Base-by-base conservation (phyloP, 1,140 invertebrate species). In the Diprion similis region DNA sequence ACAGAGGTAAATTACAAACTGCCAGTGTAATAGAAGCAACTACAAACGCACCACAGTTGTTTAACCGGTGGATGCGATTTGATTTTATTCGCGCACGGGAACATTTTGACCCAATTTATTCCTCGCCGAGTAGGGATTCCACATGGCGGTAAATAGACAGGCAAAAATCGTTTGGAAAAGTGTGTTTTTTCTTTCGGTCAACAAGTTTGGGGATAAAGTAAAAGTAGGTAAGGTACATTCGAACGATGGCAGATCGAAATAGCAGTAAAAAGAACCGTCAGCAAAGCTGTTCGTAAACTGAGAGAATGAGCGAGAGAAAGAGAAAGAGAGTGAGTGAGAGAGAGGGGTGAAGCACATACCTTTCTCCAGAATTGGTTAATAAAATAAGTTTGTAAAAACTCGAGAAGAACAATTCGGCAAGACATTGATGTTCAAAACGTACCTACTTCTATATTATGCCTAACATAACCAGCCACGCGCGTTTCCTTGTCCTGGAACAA, bases 231-330 rank as follows among this genome's bases (percentile, higher is more conserved):
- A 37, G 24, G 24, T 37, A 37, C 24, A 37, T 37, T 6, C 51
- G 51, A 59, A 59, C 51, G 6, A 17, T 59, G 11, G 51, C 11
- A 59, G 11, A 59, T 59, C 51, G 11, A 59, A 59, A 59, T 17
- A 59, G 51, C 8, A 59, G n/a, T 59, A 59, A 59, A 59, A 59
- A 59, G 11, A 59, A 59, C 51, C 51, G 51, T 59, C 51, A 59
- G 51, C 51, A 59, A 59, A 59, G n/a, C n/a, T 59, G 51, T 59
- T 17, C 11, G n/a, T 59, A 59, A 59, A 59, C n/a, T 59, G 11
- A 59, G n/a, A 59, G 51, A 59, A 59, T 8, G 51, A 37, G 24
- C 24, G 24, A 37, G 24, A 37, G 24, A 37, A 6, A 37, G 24
- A 24, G 24, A 24, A 6, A 24, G 24, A 24, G 24, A 24, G 24